A percentile compares a stretch with the other conserved stretches of the same genome.
Evolutionary conservation across 2,888 invertebrate species (phyloP).

Genomic region (Phaonia tiefii): DNA sequence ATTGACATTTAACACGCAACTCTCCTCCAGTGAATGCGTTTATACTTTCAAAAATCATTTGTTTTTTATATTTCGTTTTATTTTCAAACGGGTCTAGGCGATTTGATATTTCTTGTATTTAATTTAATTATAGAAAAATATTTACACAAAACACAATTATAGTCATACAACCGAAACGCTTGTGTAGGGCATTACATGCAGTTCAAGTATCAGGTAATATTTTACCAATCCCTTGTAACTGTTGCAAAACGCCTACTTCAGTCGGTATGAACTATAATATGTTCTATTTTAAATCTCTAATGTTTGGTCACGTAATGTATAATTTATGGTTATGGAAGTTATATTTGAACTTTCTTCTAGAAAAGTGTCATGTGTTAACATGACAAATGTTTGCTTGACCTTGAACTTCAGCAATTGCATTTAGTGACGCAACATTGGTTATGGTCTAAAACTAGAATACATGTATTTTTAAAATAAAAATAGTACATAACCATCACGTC

Average conservation of each 20-base stretch:
- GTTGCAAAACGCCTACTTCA: no score
- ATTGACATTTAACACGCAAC: conserved; percentile 61
- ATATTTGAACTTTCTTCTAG: not conserved
- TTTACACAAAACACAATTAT: not conserved
- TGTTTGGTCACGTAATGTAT: not conserved
- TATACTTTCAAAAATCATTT: conserved; percentile 27
- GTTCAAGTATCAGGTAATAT: no score
- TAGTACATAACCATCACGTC: not conserved
- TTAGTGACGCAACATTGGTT: not conserved
- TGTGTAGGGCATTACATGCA: no score
- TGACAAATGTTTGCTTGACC: not conserved
- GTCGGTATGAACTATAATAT: no score
- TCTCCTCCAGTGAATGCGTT: conserved; percentile 52
- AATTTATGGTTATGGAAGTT: not conserved
- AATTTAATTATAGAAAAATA: not conserved
- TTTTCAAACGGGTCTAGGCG: no score
- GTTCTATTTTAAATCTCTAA: not conserved
- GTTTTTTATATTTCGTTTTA: no score
- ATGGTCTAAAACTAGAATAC: not conserved
- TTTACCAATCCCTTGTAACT: no score
- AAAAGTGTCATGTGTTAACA: not conserved
- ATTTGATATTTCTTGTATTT: not conserved
- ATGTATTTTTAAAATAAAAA: not conserved
- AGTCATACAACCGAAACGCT: no score
- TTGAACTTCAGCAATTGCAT: not conserved